These are phyloP conservation scores for Galemys pyrenaicus DNA, from an alignment of 2,113 vertebrate species.

Conservation along the genomic window DNA sequence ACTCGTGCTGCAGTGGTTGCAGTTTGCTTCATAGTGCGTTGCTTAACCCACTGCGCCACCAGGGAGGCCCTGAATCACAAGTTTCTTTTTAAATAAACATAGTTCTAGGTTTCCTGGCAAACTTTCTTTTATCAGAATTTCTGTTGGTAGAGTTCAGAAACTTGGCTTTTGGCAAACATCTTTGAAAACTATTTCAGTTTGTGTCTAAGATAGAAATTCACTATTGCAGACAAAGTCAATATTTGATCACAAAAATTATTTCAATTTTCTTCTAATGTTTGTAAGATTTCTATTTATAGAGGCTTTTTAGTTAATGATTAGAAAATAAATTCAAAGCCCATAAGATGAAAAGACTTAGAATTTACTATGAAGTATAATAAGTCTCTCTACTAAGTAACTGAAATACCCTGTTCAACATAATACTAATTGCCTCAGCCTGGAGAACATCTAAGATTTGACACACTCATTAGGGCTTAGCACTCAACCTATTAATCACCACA, in stretches of 20 bases:
- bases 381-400: slow-evolving; percentile 42
- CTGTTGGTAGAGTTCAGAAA: neutral
- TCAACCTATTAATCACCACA: slow-evolving; percentile 85
- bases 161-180: neutral
- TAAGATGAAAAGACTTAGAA: slow-evolving; percentile 63
- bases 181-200: neutral
- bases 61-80: neutral
- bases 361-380: slow-evolving; percentile 64
- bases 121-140: neutral
- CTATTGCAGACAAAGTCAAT: neutral
- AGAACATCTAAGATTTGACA: slow-evolving; percentile 84
- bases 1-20: no score
- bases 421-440: slow-evolving; percentile 81
- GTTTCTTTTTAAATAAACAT: neutral
- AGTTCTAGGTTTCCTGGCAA: neutral
- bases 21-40: no score
- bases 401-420: slow-evolving; percentile 69
- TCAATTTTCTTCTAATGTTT: slow-evolving; percentile 55
- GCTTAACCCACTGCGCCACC: no score
- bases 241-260: slow-evolving; percentile 36
- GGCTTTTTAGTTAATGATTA: slow-evolving; percentile 69
- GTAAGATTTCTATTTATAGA: slow-evolving; percentile 59
- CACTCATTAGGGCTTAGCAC: slow-evolving; percentile 81
- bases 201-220: neutral
- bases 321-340: slow-evolving; percentile 57